Evolutionary conservation across 1,140 invertebrate genomes (phyloP).

Genomic region (Formica selysi): DNA sequence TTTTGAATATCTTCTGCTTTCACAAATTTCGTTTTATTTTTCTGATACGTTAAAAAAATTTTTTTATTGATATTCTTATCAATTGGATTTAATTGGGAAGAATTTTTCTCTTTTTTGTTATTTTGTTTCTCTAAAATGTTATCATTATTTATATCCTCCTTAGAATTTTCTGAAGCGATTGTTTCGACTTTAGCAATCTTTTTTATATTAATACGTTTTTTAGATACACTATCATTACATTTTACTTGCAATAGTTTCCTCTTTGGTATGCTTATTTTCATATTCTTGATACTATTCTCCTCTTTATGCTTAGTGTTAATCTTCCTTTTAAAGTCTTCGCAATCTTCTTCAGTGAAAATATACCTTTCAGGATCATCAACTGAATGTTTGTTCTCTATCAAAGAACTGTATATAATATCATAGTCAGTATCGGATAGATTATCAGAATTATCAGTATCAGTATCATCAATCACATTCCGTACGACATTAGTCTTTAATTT

Average conservation of each 20-base stretch:
- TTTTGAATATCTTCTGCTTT: too few species aligned
- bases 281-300: background rate
- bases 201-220: background rate
- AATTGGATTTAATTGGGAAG: background rate
- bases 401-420: conserved; percentile 9
- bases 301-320: background rate
- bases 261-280: background rate
- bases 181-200: background rate
- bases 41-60: background rate
- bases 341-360: background rate
- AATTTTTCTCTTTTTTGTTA: background rate
- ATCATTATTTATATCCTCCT: background rate
- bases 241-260: background rate
- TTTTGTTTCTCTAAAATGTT: background rate
- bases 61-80: background rate
- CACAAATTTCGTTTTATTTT: background rate
- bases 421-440: conserved; percentile 10
- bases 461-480: background rate
- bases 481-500: background rate
- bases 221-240: background rate
- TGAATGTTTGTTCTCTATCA: background rate
- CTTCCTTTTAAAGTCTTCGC: background rate
- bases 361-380: background rate
- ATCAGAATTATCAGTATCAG: background rate
- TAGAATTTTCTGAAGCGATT: background rate